phyloP scores from a whole-genome alignment of 2,113 vertebrate genomes.

The Heterotilapia buettikoferi region DNA sequence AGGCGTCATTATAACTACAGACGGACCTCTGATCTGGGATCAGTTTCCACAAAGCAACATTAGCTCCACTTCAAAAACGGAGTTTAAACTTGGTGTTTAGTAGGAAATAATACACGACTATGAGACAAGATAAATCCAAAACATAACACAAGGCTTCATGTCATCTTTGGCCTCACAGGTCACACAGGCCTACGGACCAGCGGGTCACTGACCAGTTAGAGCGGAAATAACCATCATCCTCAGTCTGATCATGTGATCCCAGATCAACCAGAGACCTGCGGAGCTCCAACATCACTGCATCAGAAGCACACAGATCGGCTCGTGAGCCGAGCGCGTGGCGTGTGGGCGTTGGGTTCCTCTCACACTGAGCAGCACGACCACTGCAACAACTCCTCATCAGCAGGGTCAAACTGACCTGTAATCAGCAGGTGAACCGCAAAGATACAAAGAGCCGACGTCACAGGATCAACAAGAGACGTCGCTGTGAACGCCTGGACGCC shows the following conservation, averaged over 20 bases:
- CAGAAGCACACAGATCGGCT: background rate
- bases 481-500: background rate
- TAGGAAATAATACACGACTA: fast-evolving
- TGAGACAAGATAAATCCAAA: background rate
- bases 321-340: background rate
- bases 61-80: background rate
- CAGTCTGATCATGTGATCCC: background rate
- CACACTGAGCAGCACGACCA: background rate
- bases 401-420: background rate
- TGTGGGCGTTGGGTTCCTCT: background rate
- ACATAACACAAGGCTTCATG: background rate
- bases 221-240: background rate
- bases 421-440: background rate
- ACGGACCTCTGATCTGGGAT: background rate
- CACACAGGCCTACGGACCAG: background rate
- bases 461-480: background rate
- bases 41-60: background rate
- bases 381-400: background rate
- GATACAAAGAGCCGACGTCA: fast-evolving
- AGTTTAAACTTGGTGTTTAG: background rate
- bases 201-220: background rate
- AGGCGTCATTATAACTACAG: background rate
- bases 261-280: background rate
- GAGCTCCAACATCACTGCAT: background rate
- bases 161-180: background rate